These are phyloP conservation scores for Hyposmocoma kahamanoa DNA, from an alignment of 1,140 invertebrate genomes.

Conservation along the genomic window DNA sequence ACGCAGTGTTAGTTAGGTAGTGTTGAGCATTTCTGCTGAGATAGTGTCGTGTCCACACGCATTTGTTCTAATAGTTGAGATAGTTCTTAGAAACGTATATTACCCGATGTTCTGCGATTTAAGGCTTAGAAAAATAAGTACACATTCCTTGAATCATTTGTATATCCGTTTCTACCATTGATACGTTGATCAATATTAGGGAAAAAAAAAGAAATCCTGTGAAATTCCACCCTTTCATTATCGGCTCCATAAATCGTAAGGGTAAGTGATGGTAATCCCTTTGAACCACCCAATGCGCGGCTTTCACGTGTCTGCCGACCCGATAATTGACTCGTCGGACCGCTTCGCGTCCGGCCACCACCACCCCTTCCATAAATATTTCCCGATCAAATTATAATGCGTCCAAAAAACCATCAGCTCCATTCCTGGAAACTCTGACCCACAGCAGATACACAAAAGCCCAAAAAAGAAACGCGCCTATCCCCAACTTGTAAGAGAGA, in stretches of 20 bases:
- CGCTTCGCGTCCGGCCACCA: slow-evolving; percentile 55
- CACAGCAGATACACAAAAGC: slow-evolving; percentile 65
- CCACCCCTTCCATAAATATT: slow-evolving; percentile 72
- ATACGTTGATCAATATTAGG: too few relatives aligned
- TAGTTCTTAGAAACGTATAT: too few relatives aligned
- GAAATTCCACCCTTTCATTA: slow-evolving; percentile 47
- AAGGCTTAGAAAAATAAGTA: too few relatives aligned
- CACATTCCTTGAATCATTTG: too few relatives aligned
- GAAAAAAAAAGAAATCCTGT: slow-evolving; percentile 28
- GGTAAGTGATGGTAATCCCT: neutral
- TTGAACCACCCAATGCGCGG: slow-evolving; percentile 54
- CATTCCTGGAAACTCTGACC: slow-evolving; percentile 52
- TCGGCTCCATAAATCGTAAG: slow-evolving; percentile 54
- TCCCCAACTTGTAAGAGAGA: slow-evolving; percentile 12
- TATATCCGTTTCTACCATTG: too few relatives aligned
- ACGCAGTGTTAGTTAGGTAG: too few relatives aligned
- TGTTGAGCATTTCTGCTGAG: too few relatives aligned
- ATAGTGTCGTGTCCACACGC: too few relatives aligned
- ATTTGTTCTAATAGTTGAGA: too few relatives aligned
- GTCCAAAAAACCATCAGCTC: slow-evolving; percentile 65
- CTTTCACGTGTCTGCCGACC: slow-evolving; percentile 34
- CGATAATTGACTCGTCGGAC: slow-evolving; percentile 68
- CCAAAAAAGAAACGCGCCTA: slow-evolving; percentile 29
- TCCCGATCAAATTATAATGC: slow-evolving; percentile 72
- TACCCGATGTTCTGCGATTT: too few relatives aligned